These are phyloP conservation scores for Cuculus canorus DNA, from an alignment of 2,797 vertebrate species.

Conservation along the genomic window DNA sequence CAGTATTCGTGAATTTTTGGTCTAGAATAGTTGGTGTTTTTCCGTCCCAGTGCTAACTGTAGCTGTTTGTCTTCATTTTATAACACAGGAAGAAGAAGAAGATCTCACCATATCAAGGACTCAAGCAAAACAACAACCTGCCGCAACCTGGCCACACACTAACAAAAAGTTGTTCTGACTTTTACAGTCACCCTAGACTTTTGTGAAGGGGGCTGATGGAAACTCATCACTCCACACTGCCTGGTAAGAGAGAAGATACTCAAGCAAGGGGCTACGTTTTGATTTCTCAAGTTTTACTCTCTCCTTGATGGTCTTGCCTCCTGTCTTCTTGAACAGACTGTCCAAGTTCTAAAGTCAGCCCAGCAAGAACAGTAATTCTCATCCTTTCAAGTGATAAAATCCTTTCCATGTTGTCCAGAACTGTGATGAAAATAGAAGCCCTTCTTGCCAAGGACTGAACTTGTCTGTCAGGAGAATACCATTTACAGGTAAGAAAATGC, in stretches of 20 bases:
- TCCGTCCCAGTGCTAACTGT: not conserved
- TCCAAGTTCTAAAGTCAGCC: not conserved
- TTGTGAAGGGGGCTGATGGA: conserved; percentile 19
- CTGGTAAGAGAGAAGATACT: not conserved
- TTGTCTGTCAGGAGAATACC: not conserved
- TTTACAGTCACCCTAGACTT: not conserved
- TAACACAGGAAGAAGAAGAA: conserved; percentile 4
- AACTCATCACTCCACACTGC: not conserved
- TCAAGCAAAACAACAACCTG: not conserved
- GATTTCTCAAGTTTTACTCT: not conserved
- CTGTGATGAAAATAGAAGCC: conserved; percentile 26
- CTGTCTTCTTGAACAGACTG: not conserved
- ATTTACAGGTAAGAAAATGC: conserved; percentile 47
- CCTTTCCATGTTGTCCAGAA: not conserved
- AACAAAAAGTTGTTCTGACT: not conserved
- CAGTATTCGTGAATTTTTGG: not conserved
- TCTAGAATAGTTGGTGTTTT: not conserved
- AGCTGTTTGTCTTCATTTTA: not conserved
- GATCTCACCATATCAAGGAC: not conserved
- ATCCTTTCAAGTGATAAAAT: not conserved
- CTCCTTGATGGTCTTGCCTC: not conserved
- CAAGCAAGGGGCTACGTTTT: rapidly evolving
- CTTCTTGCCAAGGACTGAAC: not conserved
- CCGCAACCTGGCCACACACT: rapidly evolving
- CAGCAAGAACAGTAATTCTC: not conserved